Evolutionary conservation across 2,113 vertebrate genomes (phyloP).

Genomic region (Microcebus tavaratra): DNA sequence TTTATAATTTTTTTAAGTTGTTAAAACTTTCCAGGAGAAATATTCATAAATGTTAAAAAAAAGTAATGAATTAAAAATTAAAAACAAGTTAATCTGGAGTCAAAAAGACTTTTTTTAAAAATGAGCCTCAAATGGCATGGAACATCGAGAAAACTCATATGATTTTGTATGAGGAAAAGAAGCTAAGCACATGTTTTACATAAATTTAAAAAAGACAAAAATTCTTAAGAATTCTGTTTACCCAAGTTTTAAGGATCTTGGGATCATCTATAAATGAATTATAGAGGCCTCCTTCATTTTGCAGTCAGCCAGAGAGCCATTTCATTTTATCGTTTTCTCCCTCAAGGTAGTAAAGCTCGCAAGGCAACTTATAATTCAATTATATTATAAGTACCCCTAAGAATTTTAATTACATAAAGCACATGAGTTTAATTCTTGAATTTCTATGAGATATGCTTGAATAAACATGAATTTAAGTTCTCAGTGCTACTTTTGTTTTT

Average conservation of each 20-base stretch:
- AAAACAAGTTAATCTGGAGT: too few relatives aligned
- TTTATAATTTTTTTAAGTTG: too few relatives aligned
- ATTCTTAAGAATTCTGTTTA: neutral
- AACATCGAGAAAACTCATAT: neutral
- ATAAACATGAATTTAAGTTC: conserved; percentile 23
- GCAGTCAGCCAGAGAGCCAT: conserved; percentile 35
- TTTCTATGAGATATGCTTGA: conserved; percentile 53
- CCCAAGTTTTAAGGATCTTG: neutral
- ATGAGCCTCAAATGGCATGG: neutral
- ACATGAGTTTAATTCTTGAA: conserved; percentile 43
- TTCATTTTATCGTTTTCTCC: conserved; percentile 67
- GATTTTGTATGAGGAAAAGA: neutral
- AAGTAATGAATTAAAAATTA: too few relatives aligned
- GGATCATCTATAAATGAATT: conserved; percentile 43
- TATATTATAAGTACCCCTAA: conserved; percentile 58
- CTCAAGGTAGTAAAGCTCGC: conserved; percentile 55
- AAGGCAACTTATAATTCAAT: conserved; percentile 71
- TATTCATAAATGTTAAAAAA: too few relatives aligned
- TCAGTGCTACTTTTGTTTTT: neutral
- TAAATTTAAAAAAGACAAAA: neutral
- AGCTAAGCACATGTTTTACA: neutral
- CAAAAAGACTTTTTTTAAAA: neutral
- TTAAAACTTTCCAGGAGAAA: too few relatives aligned
- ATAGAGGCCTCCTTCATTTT: conserved; percentile 12
- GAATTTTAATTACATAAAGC: conserved; percentile 69